Conservation (phyloP, 2,797 vertebrate genomes). For the Tapirus indicus region DNA sequence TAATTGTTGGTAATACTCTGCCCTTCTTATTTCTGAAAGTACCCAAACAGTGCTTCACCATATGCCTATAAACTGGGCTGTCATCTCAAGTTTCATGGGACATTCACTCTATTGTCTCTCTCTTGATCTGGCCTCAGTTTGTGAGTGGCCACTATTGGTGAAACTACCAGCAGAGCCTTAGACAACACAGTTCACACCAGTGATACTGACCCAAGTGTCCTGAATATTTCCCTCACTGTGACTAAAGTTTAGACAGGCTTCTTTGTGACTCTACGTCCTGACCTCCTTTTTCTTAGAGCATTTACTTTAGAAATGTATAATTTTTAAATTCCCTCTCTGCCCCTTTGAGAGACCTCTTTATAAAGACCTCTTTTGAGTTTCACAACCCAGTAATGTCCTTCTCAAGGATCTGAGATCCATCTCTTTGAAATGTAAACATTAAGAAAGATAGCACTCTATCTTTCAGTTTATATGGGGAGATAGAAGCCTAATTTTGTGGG, state of each 20-base stretch:
- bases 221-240: rapidly evolving
- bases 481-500: neutral
- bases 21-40: neutral
- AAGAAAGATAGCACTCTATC: rapidly evolving
- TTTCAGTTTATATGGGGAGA: neutral
- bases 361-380: neutral
- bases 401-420: neutral
- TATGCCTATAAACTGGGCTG: neutral
- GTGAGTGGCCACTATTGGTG: rapidly evolving
- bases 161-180: neutral
- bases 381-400: too few species aligned
- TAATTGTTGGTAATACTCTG: neutral
- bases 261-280: neutral
- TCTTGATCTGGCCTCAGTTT: neutral
- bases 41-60: neutral
- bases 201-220: neutral
- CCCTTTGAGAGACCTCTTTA: neutral
- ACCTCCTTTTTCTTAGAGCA: neutral
- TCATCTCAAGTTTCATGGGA: too few species aligned
- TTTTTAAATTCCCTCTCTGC: neutral
- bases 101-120: neutral
- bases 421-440: neutral
- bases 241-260: neutral
- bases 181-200: rapidly evolving
- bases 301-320: neutral